Evolutionary conservation across 2,797 vertebrate species (phyloP).

Genomic region (Avahi laniger): DNA sequence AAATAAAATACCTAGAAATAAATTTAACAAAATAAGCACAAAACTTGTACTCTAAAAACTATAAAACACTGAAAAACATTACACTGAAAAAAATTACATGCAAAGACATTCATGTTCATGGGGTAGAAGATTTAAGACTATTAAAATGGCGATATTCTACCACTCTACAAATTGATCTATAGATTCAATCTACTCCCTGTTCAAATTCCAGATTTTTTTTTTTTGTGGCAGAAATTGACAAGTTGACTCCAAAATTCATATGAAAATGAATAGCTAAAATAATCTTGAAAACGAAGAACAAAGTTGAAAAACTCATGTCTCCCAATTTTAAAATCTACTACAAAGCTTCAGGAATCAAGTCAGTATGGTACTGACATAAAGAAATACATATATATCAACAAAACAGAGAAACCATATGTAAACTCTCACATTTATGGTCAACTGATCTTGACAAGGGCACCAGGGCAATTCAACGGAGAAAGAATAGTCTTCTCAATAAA

Average conservation of each 20-base stretch:
- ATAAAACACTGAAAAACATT: not conserved
- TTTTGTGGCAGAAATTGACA: not conserved
- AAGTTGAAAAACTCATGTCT: not conserved
- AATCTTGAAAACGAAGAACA: constrained; percentile 23
- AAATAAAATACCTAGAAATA: not conserved
- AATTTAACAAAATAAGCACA: constrained; percentile 3
- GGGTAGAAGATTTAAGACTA: not conserved
- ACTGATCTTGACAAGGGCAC: not conserved
- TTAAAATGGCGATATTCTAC: not conserved
- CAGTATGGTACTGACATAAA: not conserved
- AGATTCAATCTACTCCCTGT: not conserved
- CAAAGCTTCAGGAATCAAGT: not conserved
- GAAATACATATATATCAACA: not conserved
- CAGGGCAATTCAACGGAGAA: not conserved
- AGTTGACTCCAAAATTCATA: not conserved
- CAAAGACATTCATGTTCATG: not conserved
- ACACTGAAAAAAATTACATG: not conserved
- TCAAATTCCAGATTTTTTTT: not conserved
- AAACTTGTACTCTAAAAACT: not conserved
- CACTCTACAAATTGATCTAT: not conserved
- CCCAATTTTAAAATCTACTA: constrained; percentile 11
- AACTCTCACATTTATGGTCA: not conserved
- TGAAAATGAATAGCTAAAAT: constrained; percentile 44
- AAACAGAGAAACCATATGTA: not conserved
- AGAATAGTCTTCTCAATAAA: not conserved